Evolutionary conservation across 2,888 invertebrate genomes (phyloP), one percentile per base, ranked within the genome.

Genomic region (Junonia oenone): DNA sequence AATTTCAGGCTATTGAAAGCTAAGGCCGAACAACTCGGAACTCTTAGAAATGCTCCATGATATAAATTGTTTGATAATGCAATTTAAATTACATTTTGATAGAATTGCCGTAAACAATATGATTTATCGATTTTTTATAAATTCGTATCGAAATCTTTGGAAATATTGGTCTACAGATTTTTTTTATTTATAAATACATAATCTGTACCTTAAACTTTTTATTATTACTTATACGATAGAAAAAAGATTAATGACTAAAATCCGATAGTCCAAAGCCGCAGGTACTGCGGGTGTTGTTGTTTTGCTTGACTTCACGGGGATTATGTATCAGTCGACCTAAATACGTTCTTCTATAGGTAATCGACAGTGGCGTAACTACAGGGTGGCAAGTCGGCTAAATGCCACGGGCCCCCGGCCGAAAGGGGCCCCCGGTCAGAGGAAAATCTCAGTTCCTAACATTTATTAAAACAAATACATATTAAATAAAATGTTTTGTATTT

Each of bases 321-420:
- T 45, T 51, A 51, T 35, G 33, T 51, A 45, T 51, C 51, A 33
- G 9, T 3, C 14, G 51, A 51, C 51, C 51, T 37, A 5, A 51
- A 55, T 59, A 59, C 43, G n/a, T 43, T 13, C 4, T 17, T 11
- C 38, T 40, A 19, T 40, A 19, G 17, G 19, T 40, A 40, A 15
- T 40, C 17, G 11, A 40, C n/a, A n/a, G n/a, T n/a, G n/a, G n/a
- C n/a, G n/a, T n/a, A n/a, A n/a, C n/a, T n/a, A n/a, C n/a, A n/a
- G n/a, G n/a, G n/a, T n/a, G n/a, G n/a, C n/a, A n/a, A n/a, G n/a
- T n/a, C n/a, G n/a, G n/a, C n/a, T n/a, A n/a, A n/a, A n/a, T n/a
- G n/a, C n/a, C n/a, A n/a, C n/a, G n/a, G n/a, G n/a, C n/a, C n/a
- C n/a, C n/a, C n/a, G n/a, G n/a, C n/a, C n/a, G n/a, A n/a, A n/a